These are phyloP conservation scores for Eudyptes chrysolophus DNA, from an alignment of 2,113 vertebrate genomes.

Conservation along the genomic window DNA sequence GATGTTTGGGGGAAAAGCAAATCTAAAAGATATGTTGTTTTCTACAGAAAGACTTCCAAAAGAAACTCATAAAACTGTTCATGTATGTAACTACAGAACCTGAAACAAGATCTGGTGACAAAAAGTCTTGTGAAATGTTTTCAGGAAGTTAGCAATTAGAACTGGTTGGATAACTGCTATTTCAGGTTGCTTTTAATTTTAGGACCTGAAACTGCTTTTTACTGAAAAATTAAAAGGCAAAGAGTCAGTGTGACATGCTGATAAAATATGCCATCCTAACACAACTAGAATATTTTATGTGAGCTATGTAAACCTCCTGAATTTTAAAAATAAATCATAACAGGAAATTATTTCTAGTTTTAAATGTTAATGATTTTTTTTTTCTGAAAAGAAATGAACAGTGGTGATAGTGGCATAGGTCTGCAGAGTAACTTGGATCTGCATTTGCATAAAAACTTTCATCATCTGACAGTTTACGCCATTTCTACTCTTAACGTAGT, in stretches of 20 bases:
- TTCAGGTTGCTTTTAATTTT: not conserved
- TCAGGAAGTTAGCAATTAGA: not conserved
- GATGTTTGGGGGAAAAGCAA: not conserved
- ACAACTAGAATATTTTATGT: not conserved
- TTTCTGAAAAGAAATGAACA: fast-evolving
- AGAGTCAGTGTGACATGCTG: not conserved
- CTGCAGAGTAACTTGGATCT: not conserved
- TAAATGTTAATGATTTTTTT: not conserved
- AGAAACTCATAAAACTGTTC: not conserved
- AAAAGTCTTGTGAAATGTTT: not conserved
- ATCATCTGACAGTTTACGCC: not conserved
- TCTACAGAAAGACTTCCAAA: not conserved
- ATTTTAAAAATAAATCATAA: not conserved
- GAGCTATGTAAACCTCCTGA: not conserved
- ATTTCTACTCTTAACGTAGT: not conserved
- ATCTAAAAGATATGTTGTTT: not conserved
- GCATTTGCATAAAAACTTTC: not conserved
- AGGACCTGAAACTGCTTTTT: not conserved
- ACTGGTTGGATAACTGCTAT: not conserved
- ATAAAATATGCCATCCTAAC: not conserved
- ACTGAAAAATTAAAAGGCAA: not conserved
- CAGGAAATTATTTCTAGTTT: not conserved
- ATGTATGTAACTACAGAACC: not conserved
- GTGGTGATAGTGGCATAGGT: not conserved
- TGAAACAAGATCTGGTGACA: not conserved